Percentiles rank a stretch among this genome's conserved stretches.
Conservation (phyloP, 2,888 invertebrate genomes). For the Iphiclides podalirius region DNA sequence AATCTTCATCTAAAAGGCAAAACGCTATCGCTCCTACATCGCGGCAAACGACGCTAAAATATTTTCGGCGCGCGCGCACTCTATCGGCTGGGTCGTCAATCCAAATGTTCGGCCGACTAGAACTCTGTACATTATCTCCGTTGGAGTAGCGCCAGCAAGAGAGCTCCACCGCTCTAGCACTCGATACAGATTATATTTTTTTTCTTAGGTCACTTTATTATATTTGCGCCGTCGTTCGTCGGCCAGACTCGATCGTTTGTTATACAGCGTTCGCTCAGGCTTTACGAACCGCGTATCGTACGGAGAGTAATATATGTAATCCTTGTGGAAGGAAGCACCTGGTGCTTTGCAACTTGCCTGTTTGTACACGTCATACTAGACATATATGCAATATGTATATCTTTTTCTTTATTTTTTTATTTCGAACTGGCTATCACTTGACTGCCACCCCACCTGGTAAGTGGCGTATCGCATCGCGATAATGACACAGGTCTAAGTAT, state of each 20-base stretch:
- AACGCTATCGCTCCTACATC: neutral
- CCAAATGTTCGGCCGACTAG: neutral
- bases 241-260: constrained; percentile 8
- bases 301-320: constrained; percentile 9
- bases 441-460: no score
- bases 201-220: no score
- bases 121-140: neutral
- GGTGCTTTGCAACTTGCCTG: no score
- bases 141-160: constrained; percentile 13
- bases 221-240: neutral
- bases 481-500: no score
- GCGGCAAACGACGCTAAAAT: neutral
- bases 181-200: constrained; percentile 8
- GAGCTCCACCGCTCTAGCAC: no score
- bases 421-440: no score
- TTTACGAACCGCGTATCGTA: constrained; percentile 3
- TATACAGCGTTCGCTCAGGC: neutral
- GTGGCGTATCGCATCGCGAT: no score
- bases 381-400: no score
- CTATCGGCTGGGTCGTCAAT: constrained; percentile 2
- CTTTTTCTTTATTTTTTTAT: no score
- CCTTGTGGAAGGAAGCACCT: neutral
- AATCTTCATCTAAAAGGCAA: neutral
- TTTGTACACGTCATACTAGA: no score
- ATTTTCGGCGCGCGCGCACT: constrained; percentile 19